Evolutionary conservation across 2,797 vertebrate genomes (phyloP).

Genomic region (Aeoliscus strigatus): DNA sequence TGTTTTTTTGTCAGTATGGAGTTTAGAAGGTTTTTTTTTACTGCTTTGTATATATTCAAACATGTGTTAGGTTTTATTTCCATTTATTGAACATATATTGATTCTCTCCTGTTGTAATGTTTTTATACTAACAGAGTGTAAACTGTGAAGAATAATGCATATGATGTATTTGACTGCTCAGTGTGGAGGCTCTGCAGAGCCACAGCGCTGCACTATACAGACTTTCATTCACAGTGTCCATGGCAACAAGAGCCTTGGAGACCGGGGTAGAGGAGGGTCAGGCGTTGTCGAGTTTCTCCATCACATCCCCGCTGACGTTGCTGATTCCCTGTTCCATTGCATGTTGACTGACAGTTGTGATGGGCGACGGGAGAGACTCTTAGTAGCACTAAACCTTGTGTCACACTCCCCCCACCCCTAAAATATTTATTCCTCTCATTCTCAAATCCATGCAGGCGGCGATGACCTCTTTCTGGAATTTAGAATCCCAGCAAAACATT

Average conservation of each 20-base stretch:
- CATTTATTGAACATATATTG: no score
- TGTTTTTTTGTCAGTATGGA: no score
- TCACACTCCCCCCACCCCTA: background rate
- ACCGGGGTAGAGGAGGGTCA: constrained; percentile 48
- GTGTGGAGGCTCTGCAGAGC: constrained; percentile 29
- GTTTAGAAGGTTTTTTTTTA: no score
- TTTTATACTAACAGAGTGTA: no score
- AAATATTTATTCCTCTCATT: no score
- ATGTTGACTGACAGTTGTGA: constrained; percentile 31
- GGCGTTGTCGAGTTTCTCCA: constrained; percentile 31
- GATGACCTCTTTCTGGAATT: constrained; percentile 21
- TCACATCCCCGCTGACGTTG: constrained; percentile 37
- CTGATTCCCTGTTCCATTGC: constrained; percentile 34
- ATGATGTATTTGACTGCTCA: constrained; percentile 1
- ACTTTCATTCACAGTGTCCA: constrained; percentile 55
- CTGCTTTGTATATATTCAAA: no score
- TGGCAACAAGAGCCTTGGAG: constrained; percentile 58
- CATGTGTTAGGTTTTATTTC: no score
- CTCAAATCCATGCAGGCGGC: constrained; percentile 19
- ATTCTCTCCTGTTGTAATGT: no score
- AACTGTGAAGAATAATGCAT: no score
- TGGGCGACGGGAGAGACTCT: no score
- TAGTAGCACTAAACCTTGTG: no score
- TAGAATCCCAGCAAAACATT: no score
- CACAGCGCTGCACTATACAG: constrained; percentile 27